A percentile compares a stretch with the other conserved stretches of the same genome.
Evolutionary conservation across 2,113 vertebrate species (phyloP).

Genomic region (Miniopterus natalensis): DNA sequence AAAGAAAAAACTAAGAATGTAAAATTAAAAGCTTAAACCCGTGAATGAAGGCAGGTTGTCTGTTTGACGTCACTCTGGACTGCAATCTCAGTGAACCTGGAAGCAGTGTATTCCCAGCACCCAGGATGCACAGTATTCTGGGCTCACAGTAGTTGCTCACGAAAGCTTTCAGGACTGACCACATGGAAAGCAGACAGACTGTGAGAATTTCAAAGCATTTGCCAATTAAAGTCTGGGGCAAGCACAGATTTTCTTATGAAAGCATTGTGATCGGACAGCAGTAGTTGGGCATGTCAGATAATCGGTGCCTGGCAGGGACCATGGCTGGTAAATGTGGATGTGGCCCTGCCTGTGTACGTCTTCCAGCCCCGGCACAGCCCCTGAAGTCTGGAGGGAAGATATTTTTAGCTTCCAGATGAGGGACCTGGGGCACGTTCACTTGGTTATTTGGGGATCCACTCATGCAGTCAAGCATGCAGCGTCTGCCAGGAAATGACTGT

Average conservation of each 20-base stretch:
- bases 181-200: not conserved
- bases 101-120: not conserved
- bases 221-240: not conserved
- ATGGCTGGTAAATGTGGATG: not conserved
- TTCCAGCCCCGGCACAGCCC: not conserved
- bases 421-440: not conserved
- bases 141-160: not conserved
- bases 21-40: not conserved
- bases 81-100: not conserved
- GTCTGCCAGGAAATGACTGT: not conserved
- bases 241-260: not conserved
- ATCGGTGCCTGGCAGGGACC: fast-evolving
- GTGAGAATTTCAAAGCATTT: not conserved
- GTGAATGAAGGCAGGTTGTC: not conserved
- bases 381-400: not conserved
- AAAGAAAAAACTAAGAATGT: not conserved
- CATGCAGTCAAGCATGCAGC: not conserved
- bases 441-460: not conserved
- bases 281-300: not conserved
- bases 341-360: too few relatives aligned
- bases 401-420: not conserved
- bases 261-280: not conserved
- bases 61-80: not conserved
- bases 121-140: not conserved
- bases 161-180: not conserved